Percentiles rank a stretch among this genome's conserved stretches.
Evolutionary conservation across 1,140 invertebrate species (phyloP).

Genomic region (Musca vetustissima): DNA sequence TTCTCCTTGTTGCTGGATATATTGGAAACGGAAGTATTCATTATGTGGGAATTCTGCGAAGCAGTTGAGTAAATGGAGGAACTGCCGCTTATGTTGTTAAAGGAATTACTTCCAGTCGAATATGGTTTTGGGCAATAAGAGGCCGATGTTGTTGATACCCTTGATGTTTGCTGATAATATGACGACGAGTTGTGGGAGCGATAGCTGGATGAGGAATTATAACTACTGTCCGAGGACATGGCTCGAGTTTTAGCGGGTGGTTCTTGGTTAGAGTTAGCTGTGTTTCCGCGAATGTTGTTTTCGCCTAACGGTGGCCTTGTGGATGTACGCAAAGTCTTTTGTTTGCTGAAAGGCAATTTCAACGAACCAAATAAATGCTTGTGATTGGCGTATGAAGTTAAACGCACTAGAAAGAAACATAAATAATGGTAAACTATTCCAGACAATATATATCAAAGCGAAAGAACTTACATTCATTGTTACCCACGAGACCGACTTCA

Average conservation of each 20-base stretch:
- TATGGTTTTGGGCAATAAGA: slow-evolving; percentile 5
- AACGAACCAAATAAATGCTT: slow-evolving; percentile 35
- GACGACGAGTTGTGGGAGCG: background rate
- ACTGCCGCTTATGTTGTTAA: slow-evolving; percentile 17
- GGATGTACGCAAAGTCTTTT: slow-evolving; percentile 27
- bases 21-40: slow-evolving; percentile 35
- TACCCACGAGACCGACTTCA: slow-evolving; percentile 36
- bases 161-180: slow-evolving; percentile 13
- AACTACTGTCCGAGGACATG: slow-evolving; percentile 24
- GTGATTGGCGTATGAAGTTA: slow-evolving; percentile 25
- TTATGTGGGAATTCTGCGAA: slow-evolving; percentile 28
- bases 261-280: slow-evolving; percentile 24
- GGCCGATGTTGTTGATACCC: slow-evolving; percentile 2
- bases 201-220: background rate
- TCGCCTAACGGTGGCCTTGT: slow-evolving; percentile 35
- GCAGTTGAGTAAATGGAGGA: slow-evolving; percentile 32
- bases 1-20: slow-evolving; percentile 40
- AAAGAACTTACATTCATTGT: slow-evolving; percentile 40
- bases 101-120: background rate
- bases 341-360: slow-evolving; percentile 36
- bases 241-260: slow-evolving; percentile 39
- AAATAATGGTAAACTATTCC: background rate
- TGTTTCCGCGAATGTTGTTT: slow-evolving; percentile 29
- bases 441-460: background rate
- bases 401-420: slow-evolving; percentile 33